phyloP scores from a whole-genome alignment of 2,113 vertebrate genomes.

The Ageneiosus marmoratus region DNA sequence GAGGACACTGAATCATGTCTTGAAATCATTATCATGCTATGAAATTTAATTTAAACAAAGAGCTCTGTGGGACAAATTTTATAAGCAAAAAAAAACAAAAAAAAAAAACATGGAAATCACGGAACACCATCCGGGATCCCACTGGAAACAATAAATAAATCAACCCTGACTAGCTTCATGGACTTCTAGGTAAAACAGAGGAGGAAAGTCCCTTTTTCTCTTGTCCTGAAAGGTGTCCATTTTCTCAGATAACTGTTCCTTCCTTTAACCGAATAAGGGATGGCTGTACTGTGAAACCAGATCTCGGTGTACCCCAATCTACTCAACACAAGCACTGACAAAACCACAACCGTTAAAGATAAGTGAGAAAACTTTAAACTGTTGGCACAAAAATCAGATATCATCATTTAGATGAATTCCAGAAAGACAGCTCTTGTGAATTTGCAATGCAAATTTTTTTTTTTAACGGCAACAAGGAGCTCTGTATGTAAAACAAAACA shows the following conservation, averaged over 20 bases:
- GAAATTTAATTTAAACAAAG: conserved; percentile 11
- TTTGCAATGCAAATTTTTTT: conserved; percentile 54
- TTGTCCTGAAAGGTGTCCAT: background rate
- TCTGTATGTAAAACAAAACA: background rate
- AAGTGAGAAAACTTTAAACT: conserved; percentile 25
- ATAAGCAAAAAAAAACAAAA: background rate
- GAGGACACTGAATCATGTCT: background rate
- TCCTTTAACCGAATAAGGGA: conserved; percentile 7
- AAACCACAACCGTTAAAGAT: conserved; percentile 45
- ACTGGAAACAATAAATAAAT: background rate
- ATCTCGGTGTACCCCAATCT: conserved; percentile 11
- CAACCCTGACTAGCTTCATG: conserved; percentile 8
- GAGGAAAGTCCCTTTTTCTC: too few species aligned
- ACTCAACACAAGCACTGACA: conserved; percentile 1
- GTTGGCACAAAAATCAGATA: conserved; percentile 36
- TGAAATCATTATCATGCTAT: conserved; percentile 5
- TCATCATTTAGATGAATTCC: conserved; percentile 21
- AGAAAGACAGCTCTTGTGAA: conserved; percentile 18
- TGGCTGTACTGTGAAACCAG: conserved; percentile 20
- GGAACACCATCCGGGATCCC: too few species aligned
- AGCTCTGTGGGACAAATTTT: background rate
- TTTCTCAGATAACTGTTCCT: conserved; percentile 14
- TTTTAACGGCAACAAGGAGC: conserved; percentile 30
- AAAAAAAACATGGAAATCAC: background rate
- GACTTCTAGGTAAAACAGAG: conserved; percentile 16